Conservation (phyloP, 1,140 invertebrate genomes). For the Drosophila carrolli region DNA sequence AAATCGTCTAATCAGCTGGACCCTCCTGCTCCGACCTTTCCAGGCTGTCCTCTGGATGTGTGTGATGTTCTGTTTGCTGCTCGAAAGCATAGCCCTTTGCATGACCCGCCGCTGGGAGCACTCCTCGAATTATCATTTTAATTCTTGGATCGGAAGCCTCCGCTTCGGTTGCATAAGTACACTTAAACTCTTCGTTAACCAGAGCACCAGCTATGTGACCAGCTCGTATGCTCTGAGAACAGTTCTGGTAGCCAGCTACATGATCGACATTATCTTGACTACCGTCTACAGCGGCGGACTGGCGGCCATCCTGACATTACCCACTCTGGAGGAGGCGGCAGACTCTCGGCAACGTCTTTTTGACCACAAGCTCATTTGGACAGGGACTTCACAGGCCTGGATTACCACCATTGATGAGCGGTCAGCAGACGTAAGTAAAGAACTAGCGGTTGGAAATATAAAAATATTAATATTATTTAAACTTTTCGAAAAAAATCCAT, state of each 20-base stretch:
- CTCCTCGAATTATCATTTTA: not conserved
- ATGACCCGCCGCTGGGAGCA: constrained; percentile 45
- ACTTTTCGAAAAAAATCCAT: too few relatives aligned
- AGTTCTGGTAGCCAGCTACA: constrained; percentile 67
- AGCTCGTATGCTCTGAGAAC: constrained; percentile 57
- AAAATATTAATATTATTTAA: too few relatives aligned
- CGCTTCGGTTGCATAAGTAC: constrained; percentile 61
- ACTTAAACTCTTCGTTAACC: constrained; percentile 73
- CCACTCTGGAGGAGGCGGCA: constrained; percentile 71
- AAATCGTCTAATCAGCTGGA: constrained; percentile 61
- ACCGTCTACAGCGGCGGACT: constrained; percentile 76
- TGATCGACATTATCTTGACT: constrained; percentile 77
- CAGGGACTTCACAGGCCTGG: constrained; percentile 65
- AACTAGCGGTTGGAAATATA: too few relatives aligned
- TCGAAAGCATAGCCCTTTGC: constrained; percentile 55
- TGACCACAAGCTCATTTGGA: constrained; percentile 66
- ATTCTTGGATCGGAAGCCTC: constrained; percentile 39
- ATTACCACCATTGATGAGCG: constrained; percentile 39
- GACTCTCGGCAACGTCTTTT: constrained; percentile 70
- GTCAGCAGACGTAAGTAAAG: constrained; percentile 50
- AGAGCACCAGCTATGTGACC: constrained; percentile 64
- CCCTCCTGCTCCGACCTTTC: constrained; percentile 67
- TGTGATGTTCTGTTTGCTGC: constrained; percentile 46
- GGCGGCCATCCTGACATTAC: constrained; percentile 69
- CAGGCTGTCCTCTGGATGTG: constrained; percentile 64